These are phyloP conservation scores for Crioceris asparagi DNA, from an alignment of 2,888 invertebrate species.

Conservation along the genomic window DNA sequence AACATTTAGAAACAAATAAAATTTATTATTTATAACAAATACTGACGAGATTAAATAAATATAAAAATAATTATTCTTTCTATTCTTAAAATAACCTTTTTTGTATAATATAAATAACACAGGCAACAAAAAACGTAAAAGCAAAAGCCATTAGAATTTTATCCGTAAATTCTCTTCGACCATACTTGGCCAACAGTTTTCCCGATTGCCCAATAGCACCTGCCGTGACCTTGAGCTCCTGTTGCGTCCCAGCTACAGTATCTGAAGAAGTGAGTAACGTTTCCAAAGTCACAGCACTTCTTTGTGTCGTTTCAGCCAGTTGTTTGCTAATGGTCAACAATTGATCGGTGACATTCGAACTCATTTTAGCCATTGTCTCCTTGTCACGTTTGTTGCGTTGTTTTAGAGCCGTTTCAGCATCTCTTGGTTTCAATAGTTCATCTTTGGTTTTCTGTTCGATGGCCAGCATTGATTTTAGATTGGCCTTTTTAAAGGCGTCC, in stretches of 20 bases:
- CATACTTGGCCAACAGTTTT: slow-evolving; percentile 87
- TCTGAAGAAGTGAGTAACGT: slow-evolving; percentile 61
- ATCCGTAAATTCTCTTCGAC: slow-evolving; percentile 88
- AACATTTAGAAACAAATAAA: too few relatives aligned
- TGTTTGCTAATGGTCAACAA: slow-evolving; percentile 75
- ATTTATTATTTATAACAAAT: too few relatives aligned
- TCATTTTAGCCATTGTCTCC: slow-evolving; percentile 56
- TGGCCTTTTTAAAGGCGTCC: slow-evolving; percentile 70
- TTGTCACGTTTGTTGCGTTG: slow-evolving; percentile 55
- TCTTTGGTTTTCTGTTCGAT: slow-evolving; percentile 68
- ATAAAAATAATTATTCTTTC: too few relatives aligned
- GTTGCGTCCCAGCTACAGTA: slow-evolving; percentile 60
- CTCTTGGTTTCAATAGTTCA: slow-evolving; percentile 51
- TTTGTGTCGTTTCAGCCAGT: slow-evolving; percentile 76
- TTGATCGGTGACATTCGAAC: slow-evolving; percentile 74
- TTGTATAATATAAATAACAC: slow-evolving; percentile 86
- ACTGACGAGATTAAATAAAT: too few relatives aligned
- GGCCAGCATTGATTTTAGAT: slow-evolving; percentile 63
- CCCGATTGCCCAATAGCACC: slow-evolving; percentile 82
- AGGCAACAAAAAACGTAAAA: slow-evolving; percentile 78
- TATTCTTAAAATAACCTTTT: slow-evolving; percentile 78
- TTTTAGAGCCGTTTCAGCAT: slow-evolving; percentile 43
- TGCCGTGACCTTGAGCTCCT: slow-evolving; percentile 76
- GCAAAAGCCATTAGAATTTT: slow-evolving; percentile 83
- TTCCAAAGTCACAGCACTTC: slow-evolving; percentile 77